Conservation (phyloP, 2,888 invertebrate species). For the Drosophila sordidula region DNA sequence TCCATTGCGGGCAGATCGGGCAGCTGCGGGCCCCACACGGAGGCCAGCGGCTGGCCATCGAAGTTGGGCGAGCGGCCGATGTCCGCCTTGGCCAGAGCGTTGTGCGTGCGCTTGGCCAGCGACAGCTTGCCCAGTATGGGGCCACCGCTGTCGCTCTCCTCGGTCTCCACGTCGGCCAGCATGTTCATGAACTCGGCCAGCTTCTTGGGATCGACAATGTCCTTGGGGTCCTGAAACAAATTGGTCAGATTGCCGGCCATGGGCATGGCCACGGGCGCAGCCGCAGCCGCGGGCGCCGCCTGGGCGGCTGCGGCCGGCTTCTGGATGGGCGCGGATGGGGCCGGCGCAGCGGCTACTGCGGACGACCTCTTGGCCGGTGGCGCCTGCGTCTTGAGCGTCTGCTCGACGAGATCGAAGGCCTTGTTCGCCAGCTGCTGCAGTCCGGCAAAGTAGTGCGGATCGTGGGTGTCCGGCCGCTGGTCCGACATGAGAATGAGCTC, state of each 20-base stretch:
- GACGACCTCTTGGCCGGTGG: slow-evolving; percentile 23
- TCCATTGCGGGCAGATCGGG: slow-evolving; percentile 53
- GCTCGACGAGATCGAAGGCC: slow-evolving; percentile 87
- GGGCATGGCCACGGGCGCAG: slow-evolving; percentile 44
- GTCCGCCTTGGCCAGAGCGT: slow-evolving; percentile 85
- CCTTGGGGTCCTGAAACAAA: slow-evolving; percentile 84
- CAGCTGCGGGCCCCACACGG: slow-evolving; percentile 74
- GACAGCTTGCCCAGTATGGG: slow-evolving; percentile 89
- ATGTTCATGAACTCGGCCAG: slow-evolving; percentile 84
- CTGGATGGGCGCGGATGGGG: neutral
- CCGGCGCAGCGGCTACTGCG: neutral
- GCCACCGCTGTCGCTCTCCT: slow-evolving; percentile 86
- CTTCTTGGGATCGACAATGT: slow-evolving; percentile 84
- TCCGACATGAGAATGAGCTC: slow-evolving; percentile 88
- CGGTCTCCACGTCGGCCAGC: slow-evolving; percentile 84
- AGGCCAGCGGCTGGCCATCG: slow-evolving; percentile 59
- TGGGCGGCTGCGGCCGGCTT: neutral
- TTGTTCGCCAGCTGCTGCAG: slow-evolving; percentile 87
- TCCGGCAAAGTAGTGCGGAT: slow-evolving; percentile 84
- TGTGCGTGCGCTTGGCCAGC: slow-evolving; percentile 88
- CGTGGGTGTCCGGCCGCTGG: slow-evolving; percentile 76
- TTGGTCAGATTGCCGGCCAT: slow-evolving; percentile 68
- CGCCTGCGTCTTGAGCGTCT: slow-evolving; percentile 82
- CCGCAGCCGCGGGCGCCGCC: slow-evolving; percentile 8
- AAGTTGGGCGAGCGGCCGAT: slow-evolving; percentile 65